phyloP scores from a whole-genome alignment of 2,888 invertebrate species.

The Diabrotica balteata region DNA sequence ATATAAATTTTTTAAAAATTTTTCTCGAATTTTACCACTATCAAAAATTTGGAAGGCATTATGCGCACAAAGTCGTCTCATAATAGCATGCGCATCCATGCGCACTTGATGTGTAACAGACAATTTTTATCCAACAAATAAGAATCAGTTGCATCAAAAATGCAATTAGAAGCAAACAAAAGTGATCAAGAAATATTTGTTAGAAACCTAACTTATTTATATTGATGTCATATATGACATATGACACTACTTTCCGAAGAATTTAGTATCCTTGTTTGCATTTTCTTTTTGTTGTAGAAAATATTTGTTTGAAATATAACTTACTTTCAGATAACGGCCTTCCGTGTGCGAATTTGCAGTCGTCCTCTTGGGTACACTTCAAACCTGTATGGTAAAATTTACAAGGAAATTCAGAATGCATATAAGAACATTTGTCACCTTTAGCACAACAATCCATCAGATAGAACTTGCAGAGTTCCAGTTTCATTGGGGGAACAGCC shows the following conservation, averaged over 20 bases:
- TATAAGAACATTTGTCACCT: constrained; percentile 92
- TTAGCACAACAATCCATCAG: constrained; percentile 95
- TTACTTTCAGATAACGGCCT: constrained; percentile 81
- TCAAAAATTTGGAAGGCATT: too few species aligned
- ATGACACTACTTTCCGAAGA: constrained; percentile 8
- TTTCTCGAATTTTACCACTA: too few species aligned
- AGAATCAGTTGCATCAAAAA: too few species aligned
- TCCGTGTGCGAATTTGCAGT: constrained; percentile 93
- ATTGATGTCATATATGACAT: too few species aligned
- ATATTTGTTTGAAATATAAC: constrained; percentile 21
- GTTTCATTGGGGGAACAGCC: constrained; percentile 80
- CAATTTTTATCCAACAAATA: too few species aligned
- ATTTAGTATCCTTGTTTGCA: background rate
- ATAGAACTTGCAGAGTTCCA: constrained; percentile 97
- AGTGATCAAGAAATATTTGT: too few species aligned
- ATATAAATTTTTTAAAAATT: too few species aligned
- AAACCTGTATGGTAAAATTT: constrained; percentile 95
- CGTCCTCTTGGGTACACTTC: constrained; percentile 77
- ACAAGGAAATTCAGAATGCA: constrained; percentile 97
- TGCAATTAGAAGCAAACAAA: too few species aligned
- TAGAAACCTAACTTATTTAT: too few species aligned
- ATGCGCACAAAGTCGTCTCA: too few species aligned
- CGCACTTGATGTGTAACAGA: too few species aligned
- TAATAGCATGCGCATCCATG: too few species aligned
- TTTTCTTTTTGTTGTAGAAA: constrained; percentile 6